Percentiles rank a stretch among this genome's conserved stretches.
These are phyloP conservation scores for Gasterosteus aculeatus DNA, from an alignment of 2,113 vertebrate genomes.

Conservation along the genomic window DNA sequence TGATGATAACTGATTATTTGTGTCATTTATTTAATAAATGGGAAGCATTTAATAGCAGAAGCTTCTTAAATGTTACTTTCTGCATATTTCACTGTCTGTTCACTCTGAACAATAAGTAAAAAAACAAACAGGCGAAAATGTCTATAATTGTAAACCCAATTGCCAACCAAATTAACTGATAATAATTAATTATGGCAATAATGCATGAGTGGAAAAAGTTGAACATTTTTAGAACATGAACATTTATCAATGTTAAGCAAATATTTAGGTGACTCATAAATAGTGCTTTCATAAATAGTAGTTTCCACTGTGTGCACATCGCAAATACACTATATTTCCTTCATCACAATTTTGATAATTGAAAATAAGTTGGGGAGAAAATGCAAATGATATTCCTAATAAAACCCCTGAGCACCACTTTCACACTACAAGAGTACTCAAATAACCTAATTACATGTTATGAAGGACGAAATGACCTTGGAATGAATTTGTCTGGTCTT, in stretches of 20 bases:
- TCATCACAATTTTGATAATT: no score
- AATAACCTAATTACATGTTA: not conserved
- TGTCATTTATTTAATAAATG: not conserved
- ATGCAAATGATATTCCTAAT: not conserved
- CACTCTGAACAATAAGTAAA: no score
- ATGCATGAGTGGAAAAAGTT: not conserved
- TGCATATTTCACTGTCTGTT: not conserved
- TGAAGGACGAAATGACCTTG: not conserved
- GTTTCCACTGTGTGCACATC: not conserved
- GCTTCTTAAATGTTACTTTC: not conserved
- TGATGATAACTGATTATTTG: not conserved
- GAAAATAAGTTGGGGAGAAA: not conserved
- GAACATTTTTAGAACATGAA: not conserved
- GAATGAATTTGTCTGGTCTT: constrained; percentile 11
- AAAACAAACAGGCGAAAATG: not conserved
- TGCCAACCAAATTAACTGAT: not conserved
- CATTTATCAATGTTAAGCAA: constrained; percentile 35
- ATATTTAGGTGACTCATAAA: constrained; percentile 38
- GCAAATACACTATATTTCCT: not conserved
- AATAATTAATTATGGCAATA: not conserved
- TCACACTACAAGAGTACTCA: not conserved
- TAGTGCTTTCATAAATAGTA: constrained; percentile 6
- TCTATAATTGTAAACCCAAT: not conserved
- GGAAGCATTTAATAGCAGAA: not conserved
- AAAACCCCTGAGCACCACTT: not conserved